These are phyloP conservation scores for Nineta flava DNA, from an alignment of 2,888 invertebrate genomes.

Conservation along the genomic window DNA sequence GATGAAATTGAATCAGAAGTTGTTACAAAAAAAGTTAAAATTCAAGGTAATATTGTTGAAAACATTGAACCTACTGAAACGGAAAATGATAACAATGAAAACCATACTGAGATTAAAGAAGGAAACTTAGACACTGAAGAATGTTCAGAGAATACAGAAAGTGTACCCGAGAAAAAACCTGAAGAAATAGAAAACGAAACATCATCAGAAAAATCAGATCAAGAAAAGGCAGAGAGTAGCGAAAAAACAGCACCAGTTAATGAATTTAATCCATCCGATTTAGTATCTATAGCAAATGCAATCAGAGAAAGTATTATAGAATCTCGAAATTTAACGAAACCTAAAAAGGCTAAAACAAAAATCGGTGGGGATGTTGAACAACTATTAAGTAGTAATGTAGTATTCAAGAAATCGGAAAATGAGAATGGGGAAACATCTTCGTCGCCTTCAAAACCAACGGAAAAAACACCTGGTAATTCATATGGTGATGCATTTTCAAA, in stretches of 20 bases:
- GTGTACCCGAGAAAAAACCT: background rate
- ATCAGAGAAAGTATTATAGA: slow-evolving; percentile 4
- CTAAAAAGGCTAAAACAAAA: slow-evolving; percentile 14
- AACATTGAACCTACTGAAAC: background rate
- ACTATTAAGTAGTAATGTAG: slow-evolving; percentile 5
- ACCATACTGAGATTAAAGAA: slow-evolving; percentile 1
- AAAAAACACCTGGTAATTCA: background rate
- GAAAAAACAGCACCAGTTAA: background rate
- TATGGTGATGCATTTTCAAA: slow-evolving; percentile 6
- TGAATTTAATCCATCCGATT: background rate
- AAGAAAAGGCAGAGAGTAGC: slow-evolving; percentile 5
- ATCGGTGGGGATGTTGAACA: slow-evolving; percentile 6
- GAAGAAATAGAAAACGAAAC: background rate
- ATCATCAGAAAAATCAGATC: background rate
- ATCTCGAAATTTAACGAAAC: slow-evolving; percentile 7
- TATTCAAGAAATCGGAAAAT: background rate
- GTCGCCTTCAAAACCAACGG: background rate
- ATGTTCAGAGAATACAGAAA: background rate
- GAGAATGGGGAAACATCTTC: background rate
- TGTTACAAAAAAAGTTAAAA: slow-evolving; percentile 4
- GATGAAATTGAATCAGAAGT: slow-evolving; percentile 8
- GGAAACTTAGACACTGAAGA: background rate
- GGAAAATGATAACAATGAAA: slow-evolving; percentile 4
- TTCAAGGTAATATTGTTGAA: slow-evolving; percentile 5
- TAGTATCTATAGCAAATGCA: slow-evolving; percentile 8